phyloP scores from a whole-genome alignment of 2,797 vertebrate genomes.

The Borostomias antarcticus region DNA sequence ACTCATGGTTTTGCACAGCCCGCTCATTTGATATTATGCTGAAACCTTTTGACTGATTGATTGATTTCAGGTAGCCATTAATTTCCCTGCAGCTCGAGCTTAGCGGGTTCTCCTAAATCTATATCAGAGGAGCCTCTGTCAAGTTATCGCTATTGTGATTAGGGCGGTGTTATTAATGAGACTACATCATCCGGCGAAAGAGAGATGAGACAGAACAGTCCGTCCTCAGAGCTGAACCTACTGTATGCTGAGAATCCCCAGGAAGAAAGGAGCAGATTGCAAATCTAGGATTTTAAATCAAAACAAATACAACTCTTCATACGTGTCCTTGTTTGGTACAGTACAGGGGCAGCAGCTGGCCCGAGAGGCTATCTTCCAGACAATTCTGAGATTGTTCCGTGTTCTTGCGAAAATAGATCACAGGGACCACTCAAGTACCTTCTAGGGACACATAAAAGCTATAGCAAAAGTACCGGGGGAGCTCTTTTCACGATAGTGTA shows the following conservation, averaged over 20 bases:
- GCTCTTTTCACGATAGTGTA: no score
- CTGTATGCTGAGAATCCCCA: neutral
- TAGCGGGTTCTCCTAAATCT: neutral
- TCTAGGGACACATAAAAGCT: neutral
- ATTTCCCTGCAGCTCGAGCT: neutral
- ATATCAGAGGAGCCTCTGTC: neutral
- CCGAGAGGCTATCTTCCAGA: conserved; percentile 33
- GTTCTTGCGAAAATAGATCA: neutral
- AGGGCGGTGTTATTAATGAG: neutral
- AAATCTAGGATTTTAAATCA: conserved; percentile 27
- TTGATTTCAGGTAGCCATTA: neutral
- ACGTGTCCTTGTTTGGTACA: conserved; percentile 21
- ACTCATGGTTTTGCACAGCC: conserved; percentile 12
- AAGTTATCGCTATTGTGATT: neutral
- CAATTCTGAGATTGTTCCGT: no score
- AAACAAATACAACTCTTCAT: conserved; percentile 23
- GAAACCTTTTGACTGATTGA: neutral
- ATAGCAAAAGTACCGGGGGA: neutral
- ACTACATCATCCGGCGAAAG: neutral
- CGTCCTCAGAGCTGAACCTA: neutral
- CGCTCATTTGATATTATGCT: conserved; percentile 6
- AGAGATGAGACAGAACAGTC: neutral
- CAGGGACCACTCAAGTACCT: neutral
- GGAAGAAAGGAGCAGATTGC: conserved; percentile 37
- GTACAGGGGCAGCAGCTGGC: conserved; percentile 33